Evolutionary conservation across 1,140 invertebrate genomes (phyloP).

Genomic region (Trinorchestia longiramus): DNA sequence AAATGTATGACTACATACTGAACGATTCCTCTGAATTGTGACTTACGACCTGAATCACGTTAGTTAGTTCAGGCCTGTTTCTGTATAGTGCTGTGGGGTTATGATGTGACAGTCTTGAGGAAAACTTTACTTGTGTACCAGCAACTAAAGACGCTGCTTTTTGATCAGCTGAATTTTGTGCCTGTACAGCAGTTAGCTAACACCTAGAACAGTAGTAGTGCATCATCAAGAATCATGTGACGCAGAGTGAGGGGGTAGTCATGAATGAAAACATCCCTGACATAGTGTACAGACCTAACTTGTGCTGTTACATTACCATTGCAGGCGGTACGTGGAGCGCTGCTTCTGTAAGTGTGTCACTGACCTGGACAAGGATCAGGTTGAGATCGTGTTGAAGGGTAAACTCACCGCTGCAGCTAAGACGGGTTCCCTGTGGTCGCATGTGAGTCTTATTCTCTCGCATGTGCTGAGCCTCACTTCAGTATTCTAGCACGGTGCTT

Average conservation of each 20-base stretch:
- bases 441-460: slow-evolving; percentile 71
- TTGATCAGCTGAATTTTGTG: not conserved
- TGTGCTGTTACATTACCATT: slow-evolving; percentile 62
- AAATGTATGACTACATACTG: no score
- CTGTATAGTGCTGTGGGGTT: no score
- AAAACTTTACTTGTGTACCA: no score
- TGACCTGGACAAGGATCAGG: slow-evolving; percentile 89
- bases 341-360: slow-evolving; percentile 92
- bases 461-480: not conserved
- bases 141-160: not conserved
- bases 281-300: not conserved
- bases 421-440: slow-evolving; percentile 85
- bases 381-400: slow-evolving; percentile 92
- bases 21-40: no score
- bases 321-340: slow-evolving; percentile 84
- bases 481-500: no score
- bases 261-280: not conserved
- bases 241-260: not conserved
- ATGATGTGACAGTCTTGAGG: no score
- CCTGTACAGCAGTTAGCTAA: not conserved
- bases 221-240: not conserved
- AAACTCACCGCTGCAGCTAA: slow-evolving; percentile 91
- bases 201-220: not conserved
- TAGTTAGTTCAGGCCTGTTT: no score
- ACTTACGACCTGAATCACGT: no score